Evolutionary conservation across 2,113 vertebrate genomes (phyloP), one percentile per base, ranked within the genome.

Genomic region (Sialia sialis): DNA sequence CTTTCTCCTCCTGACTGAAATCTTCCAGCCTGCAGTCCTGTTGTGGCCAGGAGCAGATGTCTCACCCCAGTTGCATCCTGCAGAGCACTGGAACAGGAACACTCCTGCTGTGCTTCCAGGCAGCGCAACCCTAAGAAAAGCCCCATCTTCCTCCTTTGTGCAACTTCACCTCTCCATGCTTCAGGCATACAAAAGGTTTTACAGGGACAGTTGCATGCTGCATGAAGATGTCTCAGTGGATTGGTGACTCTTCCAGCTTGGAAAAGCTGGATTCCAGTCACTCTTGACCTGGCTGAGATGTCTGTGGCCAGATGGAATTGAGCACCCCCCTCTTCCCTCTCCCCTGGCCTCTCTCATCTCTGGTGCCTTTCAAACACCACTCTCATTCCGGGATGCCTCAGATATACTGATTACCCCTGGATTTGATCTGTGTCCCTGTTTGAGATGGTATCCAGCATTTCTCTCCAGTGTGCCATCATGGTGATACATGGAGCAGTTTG

Each of bases 231-330:
- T 58, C 49, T 58, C 67, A 56, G 56, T 38, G 32, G 20, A 56
- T 32, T 32, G 15, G 44, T 20, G 56, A 80, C 29, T 54, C 23
- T 34, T 44, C 1, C 0, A 0, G 36, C 52, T 68, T 2, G 0
- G 38, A 69, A 60, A 54, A 87, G 34, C 26, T 6, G 0, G 18
- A 10, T 3, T 85, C 15, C 8, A 4, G 6, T 49, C 46, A 36
- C 36, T 74, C 25, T 48, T 12, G 1, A 12, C 70, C 29, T 43
- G 39, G 10, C 34, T 77, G 3, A 0, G 41, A 26, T 17, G 26
- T 58, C 15, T 49, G 46, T 2, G 1, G 49, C 9, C 23, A 36
- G n/a, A 55, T n/a, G 52, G n/a, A 34, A 60, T 25, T 0, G 0
- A 70, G 32, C 25, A 54, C 26, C 9, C 21, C 17, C 8, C 4